phyloP scores from a whole-genome alignment of 2,113 vertebrate genomes.

The Ophthalmolycus amberensis region DNA sequence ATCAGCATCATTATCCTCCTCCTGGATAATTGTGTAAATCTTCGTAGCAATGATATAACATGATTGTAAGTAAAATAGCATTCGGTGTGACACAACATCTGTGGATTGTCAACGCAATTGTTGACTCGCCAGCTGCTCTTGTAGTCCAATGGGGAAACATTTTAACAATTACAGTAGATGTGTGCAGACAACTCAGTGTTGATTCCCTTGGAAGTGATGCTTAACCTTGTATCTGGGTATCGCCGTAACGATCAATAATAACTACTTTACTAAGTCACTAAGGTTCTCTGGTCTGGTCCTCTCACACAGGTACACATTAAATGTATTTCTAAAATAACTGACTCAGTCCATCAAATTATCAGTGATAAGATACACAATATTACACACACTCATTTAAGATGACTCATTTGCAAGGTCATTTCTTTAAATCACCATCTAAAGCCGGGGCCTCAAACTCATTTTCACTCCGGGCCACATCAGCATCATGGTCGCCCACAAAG shows the following conservation, averaged over 20 bases:
- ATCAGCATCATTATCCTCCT: constrained; percentile 20
- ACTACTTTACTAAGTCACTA: background rate
- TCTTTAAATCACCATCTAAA: background rate
- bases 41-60: constrained; percentile 16
- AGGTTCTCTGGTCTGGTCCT: background rate
- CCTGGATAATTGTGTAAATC: constrained; percentile 12
- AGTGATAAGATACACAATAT: background rate
- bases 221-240: constrained; percentile 16
- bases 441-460: too few relatives aligned
- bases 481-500: too few relatives aligned
- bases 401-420: constrained; percentile 7
- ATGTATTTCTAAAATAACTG: background rate
- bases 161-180: background rate
- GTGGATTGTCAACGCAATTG: constrained; percentile 12
- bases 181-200: constrained; percentile 5
- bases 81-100: constrained; percentile 16
- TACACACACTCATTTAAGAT: constrained; percentile 2
- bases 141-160: constrained; percentile 4
- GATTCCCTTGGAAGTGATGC: background rate
- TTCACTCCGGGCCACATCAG: too few relatives aligned
- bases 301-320: background rate
- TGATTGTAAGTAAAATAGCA: constrained; percentile 8
- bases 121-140: constrained; percentile 37
- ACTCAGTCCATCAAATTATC: background rate
- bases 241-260: background rate